These are phyloP conservation scores for Paralvinella palmiformis DNA, from an alignment of 1,140 invertebrate species.

Conservation along the genomic window DNA sequence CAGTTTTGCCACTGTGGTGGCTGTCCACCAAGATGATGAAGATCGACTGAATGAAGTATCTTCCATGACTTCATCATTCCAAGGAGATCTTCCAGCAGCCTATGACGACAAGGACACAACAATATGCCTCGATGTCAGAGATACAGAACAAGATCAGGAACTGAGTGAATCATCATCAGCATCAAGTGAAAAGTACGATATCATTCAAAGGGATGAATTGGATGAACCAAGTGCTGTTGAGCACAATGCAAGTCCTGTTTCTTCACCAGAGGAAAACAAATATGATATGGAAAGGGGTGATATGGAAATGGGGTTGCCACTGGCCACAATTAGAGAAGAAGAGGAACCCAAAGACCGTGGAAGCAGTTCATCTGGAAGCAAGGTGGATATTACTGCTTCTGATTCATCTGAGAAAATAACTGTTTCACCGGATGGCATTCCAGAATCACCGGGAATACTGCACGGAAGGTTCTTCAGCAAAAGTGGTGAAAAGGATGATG, in stretches of 20 bases:
- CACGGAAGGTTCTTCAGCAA: conserved; percentile 44
- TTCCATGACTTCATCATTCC: conserved; percentile 50
- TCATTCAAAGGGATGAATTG: background rate
- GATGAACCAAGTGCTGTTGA: background rate
- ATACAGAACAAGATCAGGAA: conserved; percentile 54
- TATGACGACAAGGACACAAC: conserved; percentile 21
- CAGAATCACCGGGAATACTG: conserved; percentile 5
- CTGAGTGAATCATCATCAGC: conserved; percentile 30
- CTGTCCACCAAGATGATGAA: conserved; percentile 62
- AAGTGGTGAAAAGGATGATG: conserved; percentile 46
- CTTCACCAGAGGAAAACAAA: too few species aligned
- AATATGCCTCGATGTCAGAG: conserved; percentile 78
- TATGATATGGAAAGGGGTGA: too few species aligned
- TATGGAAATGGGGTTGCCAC: too few species aligned
- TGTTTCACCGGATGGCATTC: conserved; percentile 5
- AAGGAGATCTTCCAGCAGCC: conserved; percentile 42
- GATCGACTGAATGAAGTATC: conserved; percentile 52
- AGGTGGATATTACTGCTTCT: background rate
- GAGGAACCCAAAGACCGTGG: background rate
- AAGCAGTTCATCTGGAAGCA: background rate
- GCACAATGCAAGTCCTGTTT: too few species aligned
- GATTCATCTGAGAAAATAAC: conserved; percentile 16
- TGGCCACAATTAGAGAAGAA: too few species aligned
- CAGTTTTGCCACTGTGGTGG: conserved; percentile 64
- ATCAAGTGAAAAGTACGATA: background rate